Evolutionary conservation across 2,888 invertebrate species (phyloP).

Genomic region (Tiliacea citrago): DNA sequence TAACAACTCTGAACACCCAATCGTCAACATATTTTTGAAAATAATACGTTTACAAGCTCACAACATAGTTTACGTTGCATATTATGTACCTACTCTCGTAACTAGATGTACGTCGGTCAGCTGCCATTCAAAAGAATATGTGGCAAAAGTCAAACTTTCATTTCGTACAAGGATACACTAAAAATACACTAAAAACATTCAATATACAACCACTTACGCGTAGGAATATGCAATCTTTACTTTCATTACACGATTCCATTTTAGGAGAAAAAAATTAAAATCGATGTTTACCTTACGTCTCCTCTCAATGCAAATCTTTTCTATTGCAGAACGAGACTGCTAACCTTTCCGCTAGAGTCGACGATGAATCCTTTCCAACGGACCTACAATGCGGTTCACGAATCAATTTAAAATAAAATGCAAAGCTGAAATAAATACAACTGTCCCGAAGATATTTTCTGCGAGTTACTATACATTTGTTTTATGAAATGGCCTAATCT

Average conservation of each 20-base stretch:
- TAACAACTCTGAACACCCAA: slow-evolving; percentile 71
- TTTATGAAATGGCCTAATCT: slow-evolving; percentile 91
- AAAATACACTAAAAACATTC: slow-evolving; percentile 89
- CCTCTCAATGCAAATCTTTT: slow-evolving; percentile 90
- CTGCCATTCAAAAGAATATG: slow-evolving; percentile 91
- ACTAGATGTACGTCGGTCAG: slow-evolving; percentile 89
- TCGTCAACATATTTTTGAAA: slow-evolving; percentile 73
- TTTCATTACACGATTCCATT: slow-evolving; percentile 82
- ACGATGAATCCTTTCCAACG: slow-evolving; percentile 87
- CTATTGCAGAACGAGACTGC: slow-evolving; percentile 90
- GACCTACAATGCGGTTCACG: slow-evolving; percentile 88
- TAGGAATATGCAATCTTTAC: slow-evolving; percentile 73
- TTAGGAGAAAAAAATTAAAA: slow-evolving; percentile 87
- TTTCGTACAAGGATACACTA: slow-evolving; percentile 90
- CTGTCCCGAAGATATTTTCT: slow-evolving; percentile 90
- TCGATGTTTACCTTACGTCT: slow-evolving; percentile 91
- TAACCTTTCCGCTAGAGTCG: slow-evolving; percentile 89
- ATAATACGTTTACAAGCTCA: slow-evolving; percentile 75
- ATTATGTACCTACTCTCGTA: slow-evolving; percentile 85
- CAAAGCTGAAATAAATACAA: slow-evolving; percentile 91
- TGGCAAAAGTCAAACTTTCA: slow-evolving; percentile 91
- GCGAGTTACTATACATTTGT: slow-evolving; percentile 91
- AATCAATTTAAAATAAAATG: slow-evolving; percentile 90
- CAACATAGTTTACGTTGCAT: slow-evolving; percentile 82
- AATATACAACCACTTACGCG: slow-evolving; percentile 74